These are phyloP conservation scores for Augiades crinisus DNA, from an alignment of 2,888 invertebrate species.

Conservation along the genomic window DNA sequence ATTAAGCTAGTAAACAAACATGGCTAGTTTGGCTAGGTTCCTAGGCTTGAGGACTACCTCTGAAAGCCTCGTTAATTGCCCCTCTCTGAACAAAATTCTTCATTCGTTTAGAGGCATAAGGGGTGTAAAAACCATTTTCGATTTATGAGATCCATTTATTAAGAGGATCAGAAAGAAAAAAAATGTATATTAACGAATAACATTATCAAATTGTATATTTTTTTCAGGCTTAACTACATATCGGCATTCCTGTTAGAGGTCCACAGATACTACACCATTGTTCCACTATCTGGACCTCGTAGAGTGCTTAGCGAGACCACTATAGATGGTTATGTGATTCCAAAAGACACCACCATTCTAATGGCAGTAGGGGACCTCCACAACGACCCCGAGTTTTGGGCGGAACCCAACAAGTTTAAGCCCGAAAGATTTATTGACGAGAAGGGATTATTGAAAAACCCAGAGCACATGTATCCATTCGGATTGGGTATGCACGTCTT, in stretches of 20 bases:
- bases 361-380: constrained; percentile 76
- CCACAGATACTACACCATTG: constrained; percentile 77
- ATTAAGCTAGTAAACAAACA: no score
- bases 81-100: no score
- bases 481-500: constrained; percentile 80
- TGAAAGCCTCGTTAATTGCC: no score
- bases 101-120: no score
- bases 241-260: constrained; percentile 81
- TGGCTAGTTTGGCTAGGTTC: no score
- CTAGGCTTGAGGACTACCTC: no score
- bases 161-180: no score
- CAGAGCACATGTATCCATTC: constrained; percentile 83
- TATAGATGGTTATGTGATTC: constrained; percentile 66
- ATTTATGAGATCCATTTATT: no score
- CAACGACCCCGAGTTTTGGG: constrained; percentile 78
- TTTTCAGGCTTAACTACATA: constrained; percentile 72
- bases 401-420: constrained; percentile 79
- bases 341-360: constrained; percentile 77
- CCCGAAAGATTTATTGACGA: constrained; percentile 84
- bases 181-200: no score
- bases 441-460: constrained; percentile 70
- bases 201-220: background rate
- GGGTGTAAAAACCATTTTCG: no score
- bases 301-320: constrained; percentile 52
- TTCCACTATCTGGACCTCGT: constrained; percentile 80